phyloP scores from a whole-genome alignment of 1,140 invertebrate genomes.

The Solenopsis invicta region DNA sequence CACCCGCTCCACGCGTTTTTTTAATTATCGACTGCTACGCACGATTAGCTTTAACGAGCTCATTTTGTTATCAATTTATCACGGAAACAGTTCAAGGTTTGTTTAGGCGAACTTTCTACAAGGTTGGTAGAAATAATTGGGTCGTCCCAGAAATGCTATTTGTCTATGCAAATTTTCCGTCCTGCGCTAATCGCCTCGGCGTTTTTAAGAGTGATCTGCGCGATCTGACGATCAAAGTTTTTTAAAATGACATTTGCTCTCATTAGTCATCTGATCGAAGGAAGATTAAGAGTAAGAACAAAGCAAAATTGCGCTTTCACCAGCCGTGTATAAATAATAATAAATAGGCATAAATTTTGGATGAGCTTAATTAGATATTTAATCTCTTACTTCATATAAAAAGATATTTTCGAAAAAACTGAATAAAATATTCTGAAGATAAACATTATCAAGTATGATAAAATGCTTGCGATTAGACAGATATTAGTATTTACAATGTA shows the following conservation, averaged over 20 bases:
- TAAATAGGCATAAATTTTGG: neutral
- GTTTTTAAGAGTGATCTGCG: neutral
- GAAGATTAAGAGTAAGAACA: neutral
- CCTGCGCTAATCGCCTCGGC: no score
- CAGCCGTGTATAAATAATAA: neutral
- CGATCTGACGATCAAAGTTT: neutral
- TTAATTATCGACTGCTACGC: no score
- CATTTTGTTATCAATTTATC: slow-evolving; percentile 33
- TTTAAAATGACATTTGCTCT: neutral
- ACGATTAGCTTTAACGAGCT: neutral
- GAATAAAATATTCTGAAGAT: neutral
- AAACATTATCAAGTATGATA: neutral
- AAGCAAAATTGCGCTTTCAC: neutral
- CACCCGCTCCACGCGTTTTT: neutral
- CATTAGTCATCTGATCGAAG: neutral
- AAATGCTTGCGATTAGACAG: no score
- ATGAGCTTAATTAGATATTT: neutral
- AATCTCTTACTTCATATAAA: neutral
- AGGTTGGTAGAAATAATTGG: slow-evolving; percentile 32
- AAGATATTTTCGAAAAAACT: neutral
- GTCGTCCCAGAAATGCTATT: slow-evolving; percentile 16
- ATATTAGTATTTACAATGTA: neutral
- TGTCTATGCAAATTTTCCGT: neutral
- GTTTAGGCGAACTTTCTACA: neutral
- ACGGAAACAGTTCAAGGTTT: slow-evolving; percentile 43